A percentile compares a stretch with the other conserved stretches of the same genome.
Evolutionary conservation across 2,113 vertebrate species (phyloP).

Genomic region (Podiceps cristatus): DNA sequence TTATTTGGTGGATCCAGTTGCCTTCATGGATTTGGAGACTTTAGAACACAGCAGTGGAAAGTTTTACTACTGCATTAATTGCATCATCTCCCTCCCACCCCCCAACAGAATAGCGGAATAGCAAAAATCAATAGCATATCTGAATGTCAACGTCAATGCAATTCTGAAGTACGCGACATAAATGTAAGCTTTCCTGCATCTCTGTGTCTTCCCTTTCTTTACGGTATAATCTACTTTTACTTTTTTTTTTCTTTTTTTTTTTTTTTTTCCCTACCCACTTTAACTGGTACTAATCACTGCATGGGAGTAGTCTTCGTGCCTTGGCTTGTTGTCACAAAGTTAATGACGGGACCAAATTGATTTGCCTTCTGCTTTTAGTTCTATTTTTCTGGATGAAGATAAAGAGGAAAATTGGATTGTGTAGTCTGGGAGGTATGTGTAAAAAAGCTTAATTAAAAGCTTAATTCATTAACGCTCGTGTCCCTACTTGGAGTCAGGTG

Average conservation of each 20-base stretch:
- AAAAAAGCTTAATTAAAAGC: conserved; percentile 17
- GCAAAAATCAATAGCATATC: neutral
- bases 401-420: neutral
- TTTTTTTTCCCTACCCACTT: neutral
- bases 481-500: neutral
- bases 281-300: neutral
- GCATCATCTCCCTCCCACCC: neutral
- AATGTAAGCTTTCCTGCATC: neutral
- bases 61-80: neutral
- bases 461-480: neutral
- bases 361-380: neutral
- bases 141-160: neutral
- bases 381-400: neutral
- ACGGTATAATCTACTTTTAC: neutral
- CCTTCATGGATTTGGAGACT: neutral
- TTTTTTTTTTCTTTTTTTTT: accelerated
- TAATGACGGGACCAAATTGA: neutral
- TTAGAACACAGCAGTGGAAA: neutral
- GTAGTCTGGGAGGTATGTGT: neutral
- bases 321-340: neutral
- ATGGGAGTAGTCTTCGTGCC: neutral
- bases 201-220: neutral
- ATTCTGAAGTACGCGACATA: neutral
- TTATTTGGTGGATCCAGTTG: neutral
- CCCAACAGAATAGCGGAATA: neutral